These are phyloP conservation scores for Acanthococcus lagerstroemiae DNA, from an alignment of 2,888 invertebrate genomes.

Conservation along the genomic window DNA sequence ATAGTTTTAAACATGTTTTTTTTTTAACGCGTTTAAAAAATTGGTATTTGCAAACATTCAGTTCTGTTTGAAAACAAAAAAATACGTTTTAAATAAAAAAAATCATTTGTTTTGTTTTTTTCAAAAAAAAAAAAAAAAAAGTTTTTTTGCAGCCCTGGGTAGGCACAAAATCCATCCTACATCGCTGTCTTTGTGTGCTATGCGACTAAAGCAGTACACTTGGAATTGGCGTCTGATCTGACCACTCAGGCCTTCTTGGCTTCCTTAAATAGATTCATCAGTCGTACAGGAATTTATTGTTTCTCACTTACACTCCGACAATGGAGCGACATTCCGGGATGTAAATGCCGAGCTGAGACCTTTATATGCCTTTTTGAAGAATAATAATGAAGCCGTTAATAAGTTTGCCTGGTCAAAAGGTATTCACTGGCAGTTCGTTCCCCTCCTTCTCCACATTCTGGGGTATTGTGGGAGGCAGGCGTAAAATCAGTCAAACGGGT, in stretches of 20 bases:
- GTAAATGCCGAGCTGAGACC: neutral
- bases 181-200: neutral
- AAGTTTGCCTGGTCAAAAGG: constrained; percentile 8
- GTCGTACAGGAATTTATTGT: neutral
- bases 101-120: too few species aligned
- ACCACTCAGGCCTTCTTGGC: neutral
- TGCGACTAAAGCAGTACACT: neutral
- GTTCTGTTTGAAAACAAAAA: too few species aligned
- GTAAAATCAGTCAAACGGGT: constrained; percentile 39
- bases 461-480: constrained; percentile 40
- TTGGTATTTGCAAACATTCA: too few species aligned
- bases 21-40: too few species aligned
- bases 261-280: neutral
- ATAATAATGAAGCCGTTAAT: neutral
- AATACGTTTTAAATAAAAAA: too few species aligned
- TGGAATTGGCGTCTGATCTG: neutral
- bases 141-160: too few species aligned
- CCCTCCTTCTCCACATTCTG: constrained; percentile 40
- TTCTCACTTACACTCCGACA: neutral
- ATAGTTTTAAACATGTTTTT: too few species aligned
- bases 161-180: neutral
- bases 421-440: constrained; percentile 40
- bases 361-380: neutral
- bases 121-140: too few species aligned
- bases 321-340: neutral